Evolutionary conservation across 2,797 vertebrate species (phyloP).

Genomic region (Etheostoma nigrum): DNA sequence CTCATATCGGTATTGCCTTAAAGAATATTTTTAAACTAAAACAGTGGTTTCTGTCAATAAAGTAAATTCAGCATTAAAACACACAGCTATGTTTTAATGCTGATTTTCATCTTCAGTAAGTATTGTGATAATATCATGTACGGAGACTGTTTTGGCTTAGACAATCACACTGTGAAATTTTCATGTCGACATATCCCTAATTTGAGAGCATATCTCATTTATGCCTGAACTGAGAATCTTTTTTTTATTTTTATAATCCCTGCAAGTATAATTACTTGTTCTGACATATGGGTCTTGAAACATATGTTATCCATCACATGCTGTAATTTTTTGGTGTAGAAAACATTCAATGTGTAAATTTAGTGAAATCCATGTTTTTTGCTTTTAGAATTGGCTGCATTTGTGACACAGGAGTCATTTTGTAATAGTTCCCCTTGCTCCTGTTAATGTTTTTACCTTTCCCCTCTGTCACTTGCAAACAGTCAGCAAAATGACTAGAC

Average conservation of each 20-base stretch:
- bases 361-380: slow-evolving; percentile 3
- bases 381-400: background rate
- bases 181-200: slow-evolving; percentile 39
- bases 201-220: slow-evolving; percentile 45
- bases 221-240: slow-evolving; percentile 30
- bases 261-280: slow-evolving; percentile 22
- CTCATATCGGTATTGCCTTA: background rate
- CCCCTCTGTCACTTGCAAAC: slow-evolving; percentile 5
- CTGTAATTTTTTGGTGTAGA: slow-evolving; percentile 5
- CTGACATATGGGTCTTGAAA: slow-evolving; percentile 20
- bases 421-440: background rate
- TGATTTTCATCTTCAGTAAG: slow-evolving; percentile 22
- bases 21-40: background rate
- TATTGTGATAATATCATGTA: slow-evolving; percentile 20
- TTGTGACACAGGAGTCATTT: background rate
- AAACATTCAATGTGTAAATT: background rate
- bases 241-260: background rate
- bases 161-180: slow-evolving; percentile 34
- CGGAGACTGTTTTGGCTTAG: slow-evolving; percentile 14
- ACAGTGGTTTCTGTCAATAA: background rate
- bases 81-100: background rate
- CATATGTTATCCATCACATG: slow-evolving; percentile 18
- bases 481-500: slow-evolving; percentile 20
- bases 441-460: slow-evolving; percentile 2
- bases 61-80: too few relatives aligned